Evolutionary conservation across 2,797 vertebrate species (phyloP).

Genomic region (Aphelocoma californica): DNA sequence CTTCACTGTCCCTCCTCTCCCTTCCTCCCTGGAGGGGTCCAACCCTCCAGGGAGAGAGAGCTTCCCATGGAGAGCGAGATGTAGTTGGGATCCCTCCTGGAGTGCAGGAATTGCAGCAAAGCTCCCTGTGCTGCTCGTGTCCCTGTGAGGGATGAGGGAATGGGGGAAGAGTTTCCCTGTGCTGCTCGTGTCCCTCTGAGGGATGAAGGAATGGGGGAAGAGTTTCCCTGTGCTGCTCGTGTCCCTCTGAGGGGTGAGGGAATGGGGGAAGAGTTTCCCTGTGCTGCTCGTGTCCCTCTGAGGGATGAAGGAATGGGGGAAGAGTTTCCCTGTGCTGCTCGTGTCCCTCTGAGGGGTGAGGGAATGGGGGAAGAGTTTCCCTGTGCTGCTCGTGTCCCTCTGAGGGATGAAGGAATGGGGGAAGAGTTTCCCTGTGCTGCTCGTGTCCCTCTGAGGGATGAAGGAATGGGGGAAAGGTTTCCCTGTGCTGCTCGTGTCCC

Average conservation of each 20-base stretch:
- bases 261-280: not conserved
- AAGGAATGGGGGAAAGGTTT: not conserved
- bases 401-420: rapidly evolving
- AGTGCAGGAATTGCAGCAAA: not conserved
- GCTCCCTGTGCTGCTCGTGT: not conserved
- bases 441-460: rapidly evolving
- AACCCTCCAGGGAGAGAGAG: not conserved
- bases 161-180: not conserved
- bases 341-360: rapidly evolving
- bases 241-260: not conserved
- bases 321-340: not conserved
- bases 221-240: not conserved
- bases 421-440: not conserved
- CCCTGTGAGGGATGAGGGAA: rapidly evolving
- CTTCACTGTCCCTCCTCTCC: not conserved
- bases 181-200: rapidly evolving
- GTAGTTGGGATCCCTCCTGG: not conserved
- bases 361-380: not conserved
- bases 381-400: not conserved
- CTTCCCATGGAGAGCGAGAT: not conserved
- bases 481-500: rapidly evolving
- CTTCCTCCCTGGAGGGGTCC: not conserved
- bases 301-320: rapidly evolving
- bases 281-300: not conserved
- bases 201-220: not conserved